A percentile compares a stretch with the other conserved stretches of the same genome.
Conservation (phyloP, 2,888 invertebrate genomes). For the Dioctria rufipes region DNA sequence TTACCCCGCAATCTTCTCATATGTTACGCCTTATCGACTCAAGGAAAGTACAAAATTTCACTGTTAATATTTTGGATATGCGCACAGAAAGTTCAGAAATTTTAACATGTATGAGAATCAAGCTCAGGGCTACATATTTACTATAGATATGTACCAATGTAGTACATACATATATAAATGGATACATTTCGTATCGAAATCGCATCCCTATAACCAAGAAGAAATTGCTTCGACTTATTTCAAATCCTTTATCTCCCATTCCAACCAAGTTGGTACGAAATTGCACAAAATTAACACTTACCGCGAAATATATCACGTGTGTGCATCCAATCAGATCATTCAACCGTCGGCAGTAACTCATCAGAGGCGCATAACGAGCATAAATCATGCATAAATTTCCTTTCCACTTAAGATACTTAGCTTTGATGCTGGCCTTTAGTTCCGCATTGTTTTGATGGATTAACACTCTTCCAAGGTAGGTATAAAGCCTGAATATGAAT, state of each 20-base stretch:
- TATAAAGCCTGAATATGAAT: neutral
- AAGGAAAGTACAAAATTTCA: constrained; percentile 1
- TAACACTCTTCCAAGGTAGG: constrained; percentile 16
- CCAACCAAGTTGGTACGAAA: constrained; percentile 31
- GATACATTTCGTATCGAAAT: neutral
- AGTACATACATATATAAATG: too few species aligned
- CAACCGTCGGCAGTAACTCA: constrained; percentile 45
- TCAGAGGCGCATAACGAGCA: constrained; percentile 47
- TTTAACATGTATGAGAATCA: too few species aligned
- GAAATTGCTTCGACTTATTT: constrained; percentile 26
- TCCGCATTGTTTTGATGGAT: constrained; percentile 53
- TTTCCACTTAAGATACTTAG: constrained; percentile 39
- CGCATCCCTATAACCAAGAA: neutral
- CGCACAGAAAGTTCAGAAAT: neutral
- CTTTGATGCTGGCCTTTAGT: constrained; percentile 42
- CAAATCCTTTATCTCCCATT: constrained; percentile 27
- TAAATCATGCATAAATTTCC: constrained; percentile 51
- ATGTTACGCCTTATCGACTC: neutral
- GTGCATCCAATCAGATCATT: constrained; percentile 50
- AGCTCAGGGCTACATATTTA: too few species aligned
- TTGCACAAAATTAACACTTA: constrained; percentile 52
- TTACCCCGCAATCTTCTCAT: constrained; percentile 15
- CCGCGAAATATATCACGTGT: constrained; percentile 49
- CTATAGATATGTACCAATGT: too few species aligned
- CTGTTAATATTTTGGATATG: constrained; percentile 8